Conservation (phyloP, 64 coral and sea anemone species). For the Porites lutea region DNA sequence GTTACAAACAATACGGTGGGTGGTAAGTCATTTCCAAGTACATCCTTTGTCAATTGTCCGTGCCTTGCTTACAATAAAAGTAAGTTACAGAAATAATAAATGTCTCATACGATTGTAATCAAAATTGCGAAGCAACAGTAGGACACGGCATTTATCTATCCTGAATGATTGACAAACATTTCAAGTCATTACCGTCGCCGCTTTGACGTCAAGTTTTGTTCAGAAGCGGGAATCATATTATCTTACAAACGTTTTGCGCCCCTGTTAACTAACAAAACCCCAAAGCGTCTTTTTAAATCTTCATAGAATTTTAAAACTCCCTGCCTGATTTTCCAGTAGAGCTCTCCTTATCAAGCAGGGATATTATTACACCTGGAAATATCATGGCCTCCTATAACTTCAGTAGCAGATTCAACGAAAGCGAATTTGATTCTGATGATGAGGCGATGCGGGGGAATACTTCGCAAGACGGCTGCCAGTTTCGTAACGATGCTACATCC, state of each 20-base stretch:
- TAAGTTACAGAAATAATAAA: background rate
- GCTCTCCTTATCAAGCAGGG: background rate
- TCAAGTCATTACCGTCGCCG: background rate
- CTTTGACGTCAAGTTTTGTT: too few relatives aligned
- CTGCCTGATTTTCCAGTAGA: background rate
- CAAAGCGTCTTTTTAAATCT: background rate
- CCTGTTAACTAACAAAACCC: too few relatives aligned
- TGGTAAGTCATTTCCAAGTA: too few relatives aligned
- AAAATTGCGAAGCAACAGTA: background rate
- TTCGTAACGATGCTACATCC: background rate
- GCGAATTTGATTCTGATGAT: background rate
- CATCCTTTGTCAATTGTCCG: background rate
- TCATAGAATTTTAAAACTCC: background rate
- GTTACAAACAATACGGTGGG: too few relatives aligned
- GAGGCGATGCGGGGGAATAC: too few relatives aligned
- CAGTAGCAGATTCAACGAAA: background rate
- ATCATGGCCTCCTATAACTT: background rate
- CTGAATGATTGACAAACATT: background rate
- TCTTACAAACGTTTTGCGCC: too few relatives aligned
- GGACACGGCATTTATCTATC: background rate
- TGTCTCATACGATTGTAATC: background rate
- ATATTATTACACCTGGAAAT: background rate
- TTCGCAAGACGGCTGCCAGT: conserved; percentile 5
- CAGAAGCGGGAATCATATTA: too few relatives aligned
- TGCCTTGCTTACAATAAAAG: background rate